A percentile compares a stretch with the other conserved stretches of the same genome.
Conservation (phyloP, 2,113 vertebrate genomes). For the Alexandromys fortis region DNA sequence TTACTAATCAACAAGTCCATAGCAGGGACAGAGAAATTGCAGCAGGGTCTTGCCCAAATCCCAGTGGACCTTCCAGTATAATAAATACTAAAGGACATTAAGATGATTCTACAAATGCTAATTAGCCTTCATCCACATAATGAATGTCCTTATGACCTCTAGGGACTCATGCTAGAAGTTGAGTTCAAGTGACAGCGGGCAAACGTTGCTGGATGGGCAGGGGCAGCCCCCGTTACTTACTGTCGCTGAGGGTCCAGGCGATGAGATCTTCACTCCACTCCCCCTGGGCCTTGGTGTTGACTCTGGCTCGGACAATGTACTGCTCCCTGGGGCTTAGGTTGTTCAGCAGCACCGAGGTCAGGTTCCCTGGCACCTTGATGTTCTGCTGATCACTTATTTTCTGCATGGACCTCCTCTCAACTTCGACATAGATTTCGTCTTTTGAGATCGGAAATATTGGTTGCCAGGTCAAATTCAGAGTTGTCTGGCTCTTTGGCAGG, state of each 20-base stretch:
- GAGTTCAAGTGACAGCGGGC: not conserved
- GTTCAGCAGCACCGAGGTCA: constrained; percentile 84
- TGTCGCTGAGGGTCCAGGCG: constrained; percentile 92
- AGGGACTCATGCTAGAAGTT: not conserved
- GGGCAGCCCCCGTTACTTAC: constrained; percentile 84
- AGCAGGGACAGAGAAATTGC: not conserved
- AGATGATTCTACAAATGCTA: not conserved
- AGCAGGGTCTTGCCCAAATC: not conserved
- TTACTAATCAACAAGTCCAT: not conserved
- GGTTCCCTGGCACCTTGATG: constrained; percentile 86
- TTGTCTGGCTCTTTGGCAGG: constrained; percentile 87
- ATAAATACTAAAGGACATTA: not conserved
- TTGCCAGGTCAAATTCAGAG: constrained; percentile 90
- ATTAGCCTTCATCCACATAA: not conserved
- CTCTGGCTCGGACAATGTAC: constrained; percentile 88
- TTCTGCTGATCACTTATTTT: constrained; percentile 69
- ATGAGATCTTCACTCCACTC: constrained; percentile 88
- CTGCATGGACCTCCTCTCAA: constrained; percentile 85
- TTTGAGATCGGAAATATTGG: constrained; percentile 83
- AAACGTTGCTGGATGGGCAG: not conserved
- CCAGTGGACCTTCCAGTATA: not conserved
- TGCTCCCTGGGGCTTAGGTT: constrained; percentile 88
- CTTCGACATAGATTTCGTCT: constrained; percentile 88
- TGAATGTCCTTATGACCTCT: not conserved
- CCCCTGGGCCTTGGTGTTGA: constrained; percentile 87